Percentiles rank a stretch among this genome's conserved stretches.
Conservation (phyloP, 2,113 vertebrate species). For the Dicentrarchus labrax region DNA sequence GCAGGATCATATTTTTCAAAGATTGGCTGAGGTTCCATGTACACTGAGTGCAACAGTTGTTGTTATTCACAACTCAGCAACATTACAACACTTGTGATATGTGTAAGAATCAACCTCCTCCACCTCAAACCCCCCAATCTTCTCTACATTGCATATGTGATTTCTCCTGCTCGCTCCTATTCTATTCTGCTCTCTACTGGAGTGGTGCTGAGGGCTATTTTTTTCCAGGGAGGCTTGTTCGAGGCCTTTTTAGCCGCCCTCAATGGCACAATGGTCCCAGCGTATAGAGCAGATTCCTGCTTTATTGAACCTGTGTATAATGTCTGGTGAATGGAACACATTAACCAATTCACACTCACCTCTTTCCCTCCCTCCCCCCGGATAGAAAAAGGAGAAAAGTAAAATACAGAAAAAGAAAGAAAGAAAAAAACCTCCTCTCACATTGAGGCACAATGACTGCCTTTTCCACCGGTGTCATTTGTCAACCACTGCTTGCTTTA, state of each 20-base stretch:
- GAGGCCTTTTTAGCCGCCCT: conserved; percentile 71
- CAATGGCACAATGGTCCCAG: conserved; percentile 79
- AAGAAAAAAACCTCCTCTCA: conserved; percentile 58
- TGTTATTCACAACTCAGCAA: conserved; percentile 7
- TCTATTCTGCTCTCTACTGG: conserved; percentile 64
- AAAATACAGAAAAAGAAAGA: conserved; percentile 55
- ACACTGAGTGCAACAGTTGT: background rate
- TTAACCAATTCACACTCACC: conserved; percentile 79
- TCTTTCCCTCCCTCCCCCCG: conserved; percentile 28
- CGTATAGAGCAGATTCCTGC: conserved; percentile 79
- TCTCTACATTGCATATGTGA: conserved; percentile 46
- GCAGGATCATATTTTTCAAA: background rate
- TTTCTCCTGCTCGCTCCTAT: conserved; percentile 40
- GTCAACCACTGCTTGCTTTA: conserved; percentile 84
- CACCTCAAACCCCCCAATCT: background rate
- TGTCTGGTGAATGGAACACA: conserved; percentile 81
- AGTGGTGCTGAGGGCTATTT: conserved; percentile 71
- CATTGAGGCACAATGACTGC: conserved; percentile 78
- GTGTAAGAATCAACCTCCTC: conserved; percentile 43
- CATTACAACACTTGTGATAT: conserved; percentile 45
- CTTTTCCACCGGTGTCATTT: conserved; percentile 82
- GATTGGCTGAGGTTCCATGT: background rate
- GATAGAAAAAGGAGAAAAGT: conserved; percentile 62
- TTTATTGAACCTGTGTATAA: conserved; percentile 84
- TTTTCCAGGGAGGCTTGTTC: conserved; percentile 60